Base-by-base conservation (phyloP, 2,888 invertebrate species). In the Loripinus fragilis region DNA sequence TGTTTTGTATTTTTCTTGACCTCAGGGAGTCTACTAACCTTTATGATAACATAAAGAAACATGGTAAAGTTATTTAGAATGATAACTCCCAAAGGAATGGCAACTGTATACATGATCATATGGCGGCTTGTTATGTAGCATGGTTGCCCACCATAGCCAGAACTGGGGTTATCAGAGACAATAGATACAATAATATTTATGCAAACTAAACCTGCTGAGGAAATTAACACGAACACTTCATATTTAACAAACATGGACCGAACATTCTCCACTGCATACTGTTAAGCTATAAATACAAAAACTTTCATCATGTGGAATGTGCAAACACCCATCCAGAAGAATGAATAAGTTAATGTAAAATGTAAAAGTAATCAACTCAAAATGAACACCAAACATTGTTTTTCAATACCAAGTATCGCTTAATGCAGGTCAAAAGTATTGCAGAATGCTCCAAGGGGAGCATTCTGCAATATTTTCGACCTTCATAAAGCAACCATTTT, bases 11-110 rank as follows among this genome's bases (percentile, higher is more conserved):
- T 66, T 48, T 52, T 55, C 0, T 45, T 48, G 60, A 83, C 67
- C 8, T 67, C 55, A 0, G 83, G 80, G 15, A 80, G 28, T 15
- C 48, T 28, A 1, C 71, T 38, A 0, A 83, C 67, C 28, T 64
- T 80, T 23, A 72, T 23, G 2, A 78, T 50, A 3, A 83, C 83
- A 38, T 71, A 68, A 7, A 55, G 7, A 60, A 80, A 83, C 83
- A 83, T 83, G 42, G 15, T 17, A 15, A 80, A 28, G 68, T 83
- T 83, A 1, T 68, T 28, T 2, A 77, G 10, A n/a, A 83, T 25
- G 25, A 80, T 64, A 30, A 73, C 12, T 1, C 67, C 78, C 10
- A 80, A 45, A 15, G 73, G 73, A 10, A 68, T 25, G 15, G 66
- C 68, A 20, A 67, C 48, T 55, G 35, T 52, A 60, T 65, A 83